Evolutionary conservation across 2,113 vertebrate genomes (phyloP), one percentile per base, ranked within the genome.

Genomic region (Microcebus tavaratra): DNA sequence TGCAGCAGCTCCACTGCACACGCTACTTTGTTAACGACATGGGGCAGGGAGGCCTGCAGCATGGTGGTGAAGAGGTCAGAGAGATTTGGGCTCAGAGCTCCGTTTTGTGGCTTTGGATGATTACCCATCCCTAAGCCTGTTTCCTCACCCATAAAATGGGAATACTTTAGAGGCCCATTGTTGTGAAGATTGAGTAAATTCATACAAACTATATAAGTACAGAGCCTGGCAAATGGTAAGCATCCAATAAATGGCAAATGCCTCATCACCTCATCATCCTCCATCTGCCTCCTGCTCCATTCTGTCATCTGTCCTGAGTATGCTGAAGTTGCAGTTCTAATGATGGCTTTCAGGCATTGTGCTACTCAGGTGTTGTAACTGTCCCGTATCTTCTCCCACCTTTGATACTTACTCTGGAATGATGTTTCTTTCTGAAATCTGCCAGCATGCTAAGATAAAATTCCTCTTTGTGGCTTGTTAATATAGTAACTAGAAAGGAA

Each of bases 381-480:
- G 72, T 29, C 36, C 55, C 34, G 14, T 20, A 53, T 72, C 75
- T 79, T 93, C n/a, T 23, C 23, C 39, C 11, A 57, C 50, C 73
- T 73, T 48, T 45, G 34, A n/a, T 70, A 27, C 39, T 48, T 68
- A 79, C 45, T 57, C 65, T 84, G 31, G 65, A 68, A 92, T 68
- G 34, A 87, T 12, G 36, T 73, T 27, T 55, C 50, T 84, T 73
- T 75, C 67, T 92, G 68, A 82, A 91, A 29, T 88, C 92, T 91
- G 6, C 45, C 36, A 80, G 72, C 5, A 29, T 78, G 12, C 31
- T 61, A 75, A 95, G 39, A 82, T 76, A 78, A 95, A 91, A 45
- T 88, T 81, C 34, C 45, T 36, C 50, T 75, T 91, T 63, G 63
- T 70, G 48, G 36, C n/a, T 25, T 82, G 34, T 81, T 91, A 78